Evolutionary conservation across 1,140 invertebrate species (phyloP).

Genomic region (Bombus impatiens): DNA sequence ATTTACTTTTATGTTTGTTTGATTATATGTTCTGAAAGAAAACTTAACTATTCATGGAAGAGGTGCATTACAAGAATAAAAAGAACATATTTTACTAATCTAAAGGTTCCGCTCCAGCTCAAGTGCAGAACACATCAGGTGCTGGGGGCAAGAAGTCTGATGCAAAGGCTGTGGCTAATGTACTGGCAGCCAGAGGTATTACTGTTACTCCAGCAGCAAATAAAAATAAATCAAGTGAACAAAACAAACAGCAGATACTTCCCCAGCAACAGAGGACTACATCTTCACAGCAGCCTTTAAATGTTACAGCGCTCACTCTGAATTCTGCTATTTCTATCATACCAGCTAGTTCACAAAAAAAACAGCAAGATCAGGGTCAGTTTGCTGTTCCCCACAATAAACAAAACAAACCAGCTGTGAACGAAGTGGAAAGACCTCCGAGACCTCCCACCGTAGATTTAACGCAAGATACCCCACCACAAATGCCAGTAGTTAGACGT

Average conservation of each 20-base stretch:
- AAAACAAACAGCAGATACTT: slow-evolving; percentile 71
- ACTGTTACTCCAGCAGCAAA: slow-evolving; percentile 87
- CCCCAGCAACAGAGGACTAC: slow-evolving; percentile 66
- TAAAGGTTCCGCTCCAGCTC: slow-evolving; percentile 79
- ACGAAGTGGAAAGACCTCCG: slow-evolving; percentile 81
- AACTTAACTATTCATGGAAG: slow-evolving; percentile 54
- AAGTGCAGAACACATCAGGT: slow-evolving; percentile 73
- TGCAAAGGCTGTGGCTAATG: slow-evolving; percentile 88
- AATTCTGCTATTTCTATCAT: slow-evolving; percentile 89
- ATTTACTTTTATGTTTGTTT: slow-evolving; percentile 4
- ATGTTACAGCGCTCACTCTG: slow-evolving; percentile 84
- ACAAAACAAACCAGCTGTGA: slow-evolving; percentile 70
- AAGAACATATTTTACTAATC: slow-evolving; percentile 75
- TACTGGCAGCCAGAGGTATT: slow-evolving; percentile 88
- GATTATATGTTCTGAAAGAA: not conserved
- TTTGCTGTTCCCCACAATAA: slow-evolving; percentile 82
- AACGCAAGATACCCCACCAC: slow-evolving; percentile 81
- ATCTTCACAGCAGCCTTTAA: slow-evolving; percentile 68
- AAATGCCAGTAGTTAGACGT: slow-evolving; percentile 71
- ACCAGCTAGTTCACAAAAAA: slow-evolving; percentile 80
- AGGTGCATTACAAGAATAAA: slow-evolving; percentile 66
- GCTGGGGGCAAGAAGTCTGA: slow-evolving; percentile 83
- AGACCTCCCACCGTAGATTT: slow-evolving; percentile 84
- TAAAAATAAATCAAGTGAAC: slow-evolving; percentile 74
- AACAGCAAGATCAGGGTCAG: slow-evolving; percentile 77